phyloP scores from a whole-genome alignment of 2,888 invertebrate genomes.

The Dicycla oo region DNA sequence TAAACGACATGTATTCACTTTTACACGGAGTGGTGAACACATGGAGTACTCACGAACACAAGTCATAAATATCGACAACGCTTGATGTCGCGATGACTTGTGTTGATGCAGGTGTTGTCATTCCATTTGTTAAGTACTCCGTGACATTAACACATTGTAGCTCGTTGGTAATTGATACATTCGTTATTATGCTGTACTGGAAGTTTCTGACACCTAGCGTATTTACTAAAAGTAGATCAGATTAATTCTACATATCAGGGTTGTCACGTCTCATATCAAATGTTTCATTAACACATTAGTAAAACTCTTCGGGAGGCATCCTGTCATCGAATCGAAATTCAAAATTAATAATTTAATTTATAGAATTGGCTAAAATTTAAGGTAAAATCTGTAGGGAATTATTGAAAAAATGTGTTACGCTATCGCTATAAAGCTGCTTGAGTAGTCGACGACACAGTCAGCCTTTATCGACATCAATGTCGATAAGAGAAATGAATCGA shows the following conservation, averaged over 20 bases:
- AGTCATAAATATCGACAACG: background rate
- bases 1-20: conserved; percentile 31
- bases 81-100: background rate
- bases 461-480: conserved; percentile 53
- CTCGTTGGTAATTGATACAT: conserved; percentile 48
- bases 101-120: conserved; percentile 1
- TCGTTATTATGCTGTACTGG: conserved; percentile 40
- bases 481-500: conserved; percentile 50
- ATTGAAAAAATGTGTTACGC: conserved; percentile 77
- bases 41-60: conserved; percentile 26
- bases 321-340: conserved; percentile 78
- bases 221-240: conserved; percentile 53
- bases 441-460: conserved; percentile 70
- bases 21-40: conserved; percentile 24
- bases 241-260: conserved; percentile 58
- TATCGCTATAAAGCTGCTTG: conserved; percentile 73
- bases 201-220: conserved; percentile 49
- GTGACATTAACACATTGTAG: conserved; percentile 43
- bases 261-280: conserved; percentile 70
- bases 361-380: conserved; percentile 84
- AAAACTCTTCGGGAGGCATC: conserved; percentile 74
- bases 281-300: conserved; percentile 75
- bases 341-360: conserved; percentile 81
- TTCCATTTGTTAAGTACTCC: conserved; percentile 44
- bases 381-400: conserved; percentile 81